Percentiles rank a stretch among this genome's conserved stretches.
Evolutionary conservation across 2,113 vertebrate species (phyloP).

Genomic region (Platycercus adscitus): DNA sequence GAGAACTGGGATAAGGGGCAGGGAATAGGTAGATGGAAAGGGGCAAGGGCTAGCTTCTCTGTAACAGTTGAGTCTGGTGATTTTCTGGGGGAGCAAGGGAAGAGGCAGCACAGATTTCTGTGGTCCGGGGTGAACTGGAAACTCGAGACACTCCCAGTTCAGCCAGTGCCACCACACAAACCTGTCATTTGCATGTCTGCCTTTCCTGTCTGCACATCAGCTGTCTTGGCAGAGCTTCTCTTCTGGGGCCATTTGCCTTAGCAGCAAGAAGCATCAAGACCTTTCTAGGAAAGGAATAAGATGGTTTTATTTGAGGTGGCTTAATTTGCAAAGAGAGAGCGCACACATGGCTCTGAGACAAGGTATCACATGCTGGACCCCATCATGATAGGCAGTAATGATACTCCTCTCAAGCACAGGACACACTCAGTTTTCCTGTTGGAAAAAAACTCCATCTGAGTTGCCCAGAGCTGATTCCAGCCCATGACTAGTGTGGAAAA

Average conservation of each 20-base stretch:
- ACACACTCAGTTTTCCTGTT: neutral
- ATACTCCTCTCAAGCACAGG: neutral
- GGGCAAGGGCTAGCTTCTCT: neutral
- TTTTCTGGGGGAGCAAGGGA: neutral
- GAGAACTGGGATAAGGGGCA: neutral
- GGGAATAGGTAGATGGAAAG: neutral
- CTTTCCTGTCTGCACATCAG: neutral
- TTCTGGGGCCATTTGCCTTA: neutral
- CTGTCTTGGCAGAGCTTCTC: neutral
- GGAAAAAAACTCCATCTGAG: neutral
- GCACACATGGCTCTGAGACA: neutral
- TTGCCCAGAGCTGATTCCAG: neutral
- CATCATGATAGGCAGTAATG: neutral
- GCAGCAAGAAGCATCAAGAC: neutral
- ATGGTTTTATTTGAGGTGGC: neutral
- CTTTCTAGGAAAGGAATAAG: neutral
- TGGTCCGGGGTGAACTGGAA: rapidly evolving
- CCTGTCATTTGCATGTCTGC: neutral
- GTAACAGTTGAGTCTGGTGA: neutral
- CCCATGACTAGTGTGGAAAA: neutral
- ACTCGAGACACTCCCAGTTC: neutral
- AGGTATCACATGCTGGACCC: neutral
- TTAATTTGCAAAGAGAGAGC: neutral
- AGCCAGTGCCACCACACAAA: neutral
- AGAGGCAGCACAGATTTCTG: neutral